Evolutionary conservation across 2,113 vertebrate genomes (phyloP).

Genomic region (Arizona elegans): DNA sequence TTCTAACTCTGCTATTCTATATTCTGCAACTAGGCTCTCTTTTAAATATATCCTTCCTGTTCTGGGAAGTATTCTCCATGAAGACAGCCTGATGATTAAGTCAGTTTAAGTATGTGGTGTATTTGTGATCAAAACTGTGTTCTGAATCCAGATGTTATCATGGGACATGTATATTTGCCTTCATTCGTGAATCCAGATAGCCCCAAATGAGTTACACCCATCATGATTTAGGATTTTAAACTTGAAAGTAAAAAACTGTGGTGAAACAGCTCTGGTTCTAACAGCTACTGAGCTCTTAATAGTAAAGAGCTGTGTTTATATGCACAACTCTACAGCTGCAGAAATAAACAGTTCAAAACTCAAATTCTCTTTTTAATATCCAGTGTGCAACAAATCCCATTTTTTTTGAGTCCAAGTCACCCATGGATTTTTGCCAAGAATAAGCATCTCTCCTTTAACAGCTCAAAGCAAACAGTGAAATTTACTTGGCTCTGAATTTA

Average conservation of each 20-base stretch:
- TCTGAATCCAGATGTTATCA: too few relatives aligned
- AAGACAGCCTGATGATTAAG: neutral
- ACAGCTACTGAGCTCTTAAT: neutral
- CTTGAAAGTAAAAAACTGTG: neutral
- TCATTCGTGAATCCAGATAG: neutral
- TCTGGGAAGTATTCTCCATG: neutral
- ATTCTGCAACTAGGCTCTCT: neutral
- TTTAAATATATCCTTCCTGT: neutral
- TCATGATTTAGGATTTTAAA: neutral
- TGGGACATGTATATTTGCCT: neutral
- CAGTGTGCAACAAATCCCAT: neutral
- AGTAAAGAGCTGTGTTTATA: neutral
- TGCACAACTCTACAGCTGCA: constrained; percentile 15
- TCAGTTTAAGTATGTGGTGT: neutral
- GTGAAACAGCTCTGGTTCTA: neutral
- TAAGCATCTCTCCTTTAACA: neutral
- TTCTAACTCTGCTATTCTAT: neutral
- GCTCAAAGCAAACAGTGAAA: neutral
- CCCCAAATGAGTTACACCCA: neutral
- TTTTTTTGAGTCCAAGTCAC: constrained; percentile 1
- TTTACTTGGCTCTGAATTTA: neutral
- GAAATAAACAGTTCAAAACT: constrained; percentile 26
- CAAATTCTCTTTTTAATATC: constrained; percentile 17
- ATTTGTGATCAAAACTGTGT: neutral
- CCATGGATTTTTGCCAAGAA: neutral